phyloP scores from a whole-genome alignment of 2,888 invertebrate species.

The Halocaridina rubra region DNA sequence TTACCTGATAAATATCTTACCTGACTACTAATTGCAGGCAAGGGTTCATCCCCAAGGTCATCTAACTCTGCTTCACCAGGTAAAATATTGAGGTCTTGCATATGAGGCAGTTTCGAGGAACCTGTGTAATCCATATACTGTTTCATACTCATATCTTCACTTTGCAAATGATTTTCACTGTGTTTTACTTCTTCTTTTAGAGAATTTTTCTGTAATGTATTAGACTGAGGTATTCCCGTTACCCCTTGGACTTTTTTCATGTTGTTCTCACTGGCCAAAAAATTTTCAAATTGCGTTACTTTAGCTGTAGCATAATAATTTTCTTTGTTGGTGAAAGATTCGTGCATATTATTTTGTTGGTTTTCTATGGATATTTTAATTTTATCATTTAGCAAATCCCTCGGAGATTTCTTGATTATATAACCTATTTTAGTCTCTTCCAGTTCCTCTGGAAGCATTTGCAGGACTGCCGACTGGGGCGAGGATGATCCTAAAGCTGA shows the following conservation, averaged over 20 bases:
- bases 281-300: not conserved
- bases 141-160: not conserved
- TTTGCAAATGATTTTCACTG: not conserved
- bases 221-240: not conserved
- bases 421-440: not conserved
- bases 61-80: constrained; percentile 4
- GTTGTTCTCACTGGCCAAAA: not conserved
- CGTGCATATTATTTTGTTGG: not conserved
- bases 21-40: not conserved
- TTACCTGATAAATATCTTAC: no score
- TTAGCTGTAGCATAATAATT: no score
- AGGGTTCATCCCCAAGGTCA: not conserved
- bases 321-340: not conserved
- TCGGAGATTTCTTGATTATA: not conserved
- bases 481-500: not conserved
- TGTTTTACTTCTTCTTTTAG: not conserved
- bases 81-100: not conserved
- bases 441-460: not conserved
- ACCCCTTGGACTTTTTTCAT: not conserved
- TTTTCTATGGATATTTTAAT: not conserved
- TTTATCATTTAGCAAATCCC: not conserved
- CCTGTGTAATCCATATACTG: no score
- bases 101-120: no score
- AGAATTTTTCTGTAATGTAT: not conserved
- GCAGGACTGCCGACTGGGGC: not conserved